Percentiles rank a stretch among this genome's conserved stretches.
Evolutionary conservation across 2,797 vertebrate species (phyloP).

Genomic region (Ficedula albicollis): DNA sequence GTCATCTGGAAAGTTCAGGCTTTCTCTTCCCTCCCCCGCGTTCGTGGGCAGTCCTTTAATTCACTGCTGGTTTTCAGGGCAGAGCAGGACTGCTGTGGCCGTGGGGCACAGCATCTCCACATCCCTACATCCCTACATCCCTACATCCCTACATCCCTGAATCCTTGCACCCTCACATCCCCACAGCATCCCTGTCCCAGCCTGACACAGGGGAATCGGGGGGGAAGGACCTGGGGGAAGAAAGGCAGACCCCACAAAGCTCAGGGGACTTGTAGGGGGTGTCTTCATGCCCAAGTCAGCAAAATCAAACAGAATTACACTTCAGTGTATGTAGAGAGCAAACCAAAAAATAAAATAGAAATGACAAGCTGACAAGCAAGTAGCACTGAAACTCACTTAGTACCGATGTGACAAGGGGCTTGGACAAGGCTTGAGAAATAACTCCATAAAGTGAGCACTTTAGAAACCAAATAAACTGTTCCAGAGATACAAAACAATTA

Average conservation of each 20-base stretch:
- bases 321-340: not conserved
- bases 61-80: not conserved
- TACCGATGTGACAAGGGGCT: not conserved
- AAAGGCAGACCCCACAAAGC: not conserved
- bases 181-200: not conserved
- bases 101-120: not conserved
- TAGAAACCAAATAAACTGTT: constrained; percentile 27
- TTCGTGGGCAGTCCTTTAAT: not conserved
- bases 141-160: not conserved
- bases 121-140: not conserved
- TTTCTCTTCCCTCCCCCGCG: not conserved
- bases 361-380: not conserved
- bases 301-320: not conserved
- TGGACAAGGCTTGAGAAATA: not conserved
- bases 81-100: not conserved
- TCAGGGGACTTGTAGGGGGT: not conserved
- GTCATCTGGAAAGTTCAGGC: constrained; percentile 54
- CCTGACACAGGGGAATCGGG: accelerated
- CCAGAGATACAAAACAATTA: not conserved
- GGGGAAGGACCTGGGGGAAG: not conserved
- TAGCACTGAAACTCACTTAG: constrained; percentile 22
- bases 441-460: not conserved
- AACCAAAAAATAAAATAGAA: not conserved
- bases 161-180: not conserved
- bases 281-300: not conserved